Conservation (phyloP, 2,113 vertebrate genomes). For the Hirundichthys speculiger region DNA sequence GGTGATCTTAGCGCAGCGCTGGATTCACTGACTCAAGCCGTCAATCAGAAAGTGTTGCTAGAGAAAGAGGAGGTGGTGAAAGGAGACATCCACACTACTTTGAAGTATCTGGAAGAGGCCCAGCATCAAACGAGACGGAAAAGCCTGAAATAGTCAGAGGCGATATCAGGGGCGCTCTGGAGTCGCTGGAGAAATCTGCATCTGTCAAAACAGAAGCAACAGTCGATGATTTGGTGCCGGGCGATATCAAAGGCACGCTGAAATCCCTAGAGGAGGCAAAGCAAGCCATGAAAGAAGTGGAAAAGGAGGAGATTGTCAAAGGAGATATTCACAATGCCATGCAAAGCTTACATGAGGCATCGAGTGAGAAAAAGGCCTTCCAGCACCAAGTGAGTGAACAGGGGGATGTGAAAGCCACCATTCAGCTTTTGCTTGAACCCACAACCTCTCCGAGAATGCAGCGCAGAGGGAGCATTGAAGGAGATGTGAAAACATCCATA, state of each 20-base stretch:
- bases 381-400: conserved; percentile 79
- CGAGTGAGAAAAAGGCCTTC: conserved; percentile 76
- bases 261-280: conserved; percentile 85
- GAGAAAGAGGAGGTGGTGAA: conserved; percentile 88
- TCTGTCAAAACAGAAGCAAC: conserved; percentile 78
- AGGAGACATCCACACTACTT: conserved; percentile 81
- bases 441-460: conserved; percentile 65
- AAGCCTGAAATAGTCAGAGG: conserved; percentile 82
- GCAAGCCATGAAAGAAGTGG: conserved; percentile 79
- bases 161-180: conserved; percentile 85
- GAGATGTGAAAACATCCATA: conserved; percentile 77
- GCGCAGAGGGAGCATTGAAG: conserved; percentile 69
- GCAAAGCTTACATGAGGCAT: conserved; percentile 74
- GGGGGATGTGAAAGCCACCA: conserved; percentile 76
- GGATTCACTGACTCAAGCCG: conserved; percentile 85
- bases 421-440: conserved; percentile 81
- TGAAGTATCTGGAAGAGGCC: conserved; percentile 86
- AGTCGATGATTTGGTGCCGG: conserved; percentile 84
- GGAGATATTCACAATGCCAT: conserved; percentile 76
- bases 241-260: conserved; percentile 85
- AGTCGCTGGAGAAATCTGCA: conserved; percentile 86
- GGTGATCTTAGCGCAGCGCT: conserved; percentile 86
- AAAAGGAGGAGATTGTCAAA: conserved; percentile 79
- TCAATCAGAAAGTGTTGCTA: conserved; percentile 80
- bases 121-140: conserved; percentile 79